phyloP scores from a whole-genome alignment of 2,797 vertebrate genomes.

The Labroides dimidiatus region DNA sequence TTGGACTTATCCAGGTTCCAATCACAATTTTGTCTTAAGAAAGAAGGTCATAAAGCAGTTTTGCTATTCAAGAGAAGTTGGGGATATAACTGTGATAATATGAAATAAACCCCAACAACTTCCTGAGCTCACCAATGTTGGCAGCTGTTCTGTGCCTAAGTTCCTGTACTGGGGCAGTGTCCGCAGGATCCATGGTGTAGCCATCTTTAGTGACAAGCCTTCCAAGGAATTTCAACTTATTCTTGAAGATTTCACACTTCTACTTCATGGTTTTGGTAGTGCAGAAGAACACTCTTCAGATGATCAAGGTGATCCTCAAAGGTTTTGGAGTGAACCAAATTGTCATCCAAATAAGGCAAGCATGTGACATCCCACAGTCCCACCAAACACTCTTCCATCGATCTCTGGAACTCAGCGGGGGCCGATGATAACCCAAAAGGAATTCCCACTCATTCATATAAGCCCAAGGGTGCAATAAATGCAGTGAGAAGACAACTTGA shows the following conservation, averaged over 20 bases:
- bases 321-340: no score
- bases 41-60: background rate
- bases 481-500: no score
- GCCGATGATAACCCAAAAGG: no score
- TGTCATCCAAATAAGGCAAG: no score
- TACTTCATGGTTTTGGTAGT: background rate
- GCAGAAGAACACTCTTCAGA: background rate
- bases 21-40: background rate
- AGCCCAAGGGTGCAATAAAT: no score
- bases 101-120: background rate
- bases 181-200: background rate
- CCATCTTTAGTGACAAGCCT: background rate
- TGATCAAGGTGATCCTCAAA: background rate
- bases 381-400: no score
- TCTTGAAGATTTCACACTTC: background rate
- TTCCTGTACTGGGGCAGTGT: background rate
- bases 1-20: no score
- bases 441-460: no score
- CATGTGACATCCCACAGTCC: background rate
- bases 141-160: background rate
- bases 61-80: background rate
- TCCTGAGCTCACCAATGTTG: background rate
- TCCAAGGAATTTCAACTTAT: background rate
- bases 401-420: no score
- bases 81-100: background rate